phyloP scores from a whole-genome alignment of 2,888 invertebrate species.

The Molorchus minor region DNA sequence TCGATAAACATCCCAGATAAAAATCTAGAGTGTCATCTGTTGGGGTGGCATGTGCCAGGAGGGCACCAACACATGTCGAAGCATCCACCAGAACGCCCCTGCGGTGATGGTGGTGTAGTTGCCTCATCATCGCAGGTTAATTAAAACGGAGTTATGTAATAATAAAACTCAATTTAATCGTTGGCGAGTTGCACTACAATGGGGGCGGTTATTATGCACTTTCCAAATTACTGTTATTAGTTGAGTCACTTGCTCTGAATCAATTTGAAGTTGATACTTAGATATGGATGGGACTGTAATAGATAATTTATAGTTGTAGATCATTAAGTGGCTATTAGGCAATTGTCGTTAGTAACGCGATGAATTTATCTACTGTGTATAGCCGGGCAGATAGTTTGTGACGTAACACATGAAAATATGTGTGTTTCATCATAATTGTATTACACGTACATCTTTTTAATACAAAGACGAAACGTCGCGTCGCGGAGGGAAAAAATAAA shows the following conservation, averaged over 20 bases:
- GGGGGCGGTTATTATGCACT: slow-evolving; percentile 34
- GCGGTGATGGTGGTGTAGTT: slow-evolving; percentile 25
- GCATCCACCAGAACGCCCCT: slow-evolving; percentile 39
- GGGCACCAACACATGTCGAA: slow-evolving; percentile 39
- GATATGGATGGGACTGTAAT: background rate
- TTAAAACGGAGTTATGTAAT: slow-evolving; percentile 37
- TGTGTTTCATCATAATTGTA: too few relatives aligned
- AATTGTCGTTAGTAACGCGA: too few relatives aligned
- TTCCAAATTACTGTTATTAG: slow-evolving; percentile 30
- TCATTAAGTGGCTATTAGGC: too few relatives aligned
- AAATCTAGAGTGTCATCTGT: slow-evolving; percentile 43
- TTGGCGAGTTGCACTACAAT: slow-evolving; percentile 28
- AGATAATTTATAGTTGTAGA: too few relatives aligned
- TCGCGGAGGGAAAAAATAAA: too few relatives aligned
- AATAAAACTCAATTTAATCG: slow-evolving; percentile 35
- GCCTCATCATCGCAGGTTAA: slow-evolving; percentile 44
- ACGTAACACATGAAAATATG: too few relatives aligned
- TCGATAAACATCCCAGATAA: slow-evolving; percentile 38
- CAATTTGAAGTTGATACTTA: background rate
- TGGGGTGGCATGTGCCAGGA: slow-evolving; percentile 43
- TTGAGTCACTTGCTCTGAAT: slow-evolving; percentile 19
- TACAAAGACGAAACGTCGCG: too few relatives aligned
- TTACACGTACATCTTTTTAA: too few relatives aligned
- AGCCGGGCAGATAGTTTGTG: too few relatives aligned
- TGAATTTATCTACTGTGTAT: too few relatives aligned